Conservation (phyloP, 2,888 invertebrate genomes). For the Buathra laborator region DNA sequence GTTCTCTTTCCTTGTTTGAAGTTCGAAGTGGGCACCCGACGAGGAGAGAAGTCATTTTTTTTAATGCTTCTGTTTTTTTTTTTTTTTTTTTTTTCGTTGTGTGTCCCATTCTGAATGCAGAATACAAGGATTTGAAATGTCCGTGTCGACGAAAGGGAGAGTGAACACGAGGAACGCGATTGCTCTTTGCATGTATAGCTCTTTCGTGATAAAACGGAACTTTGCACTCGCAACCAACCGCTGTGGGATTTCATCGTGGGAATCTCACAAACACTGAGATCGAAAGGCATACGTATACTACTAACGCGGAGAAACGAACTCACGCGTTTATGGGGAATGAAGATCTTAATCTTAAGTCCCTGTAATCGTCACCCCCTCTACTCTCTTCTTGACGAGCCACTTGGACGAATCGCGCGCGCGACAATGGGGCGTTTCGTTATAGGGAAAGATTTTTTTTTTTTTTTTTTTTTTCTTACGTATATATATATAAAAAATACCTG, state of each 20-base stretch:
- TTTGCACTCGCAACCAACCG: conserved; percentile 21
- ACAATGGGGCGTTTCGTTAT: conserved; percentile 50
- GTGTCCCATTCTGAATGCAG: conserved; percentile 29
- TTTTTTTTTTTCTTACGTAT: too few species aligned
- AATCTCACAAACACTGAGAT: conserved; percentile 24
- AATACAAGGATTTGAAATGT: conserved; percentile 30
- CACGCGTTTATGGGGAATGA: conserved; percentile 32
- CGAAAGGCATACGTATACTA: not conserved
- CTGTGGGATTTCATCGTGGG: conserved; percentile 55
- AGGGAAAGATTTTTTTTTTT: conserved; percentile 7
- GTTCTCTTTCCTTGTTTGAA: conserved; percentile 58
- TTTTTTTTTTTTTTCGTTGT: conserved; percentile 9
- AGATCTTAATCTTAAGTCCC: conserved; percentile 69
- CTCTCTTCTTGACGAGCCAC: conserved; percentile 44
- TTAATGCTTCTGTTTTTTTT: conserved; percentile 32
- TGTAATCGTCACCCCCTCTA: conserved; percentile 66
- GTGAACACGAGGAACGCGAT: not conserved
- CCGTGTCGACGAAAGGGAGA: not conserved
- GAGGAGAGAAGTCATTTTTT: conserved; percentile 64
- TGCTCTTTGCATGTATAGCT: conserved; percentile 4
- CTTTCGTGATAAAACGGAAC: conserved; percentile 54
- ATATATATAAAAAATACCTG: not conserved
- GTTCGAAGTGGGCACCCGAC: conserved; percentile 58
- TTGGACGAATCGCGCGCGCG: conserved; percentile 52
- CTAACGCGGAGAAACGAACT: conserved; percentile 20